A percentile compares a stretch with the other conserved stretches of the same genome.
Evolutionary conservation across 1,140 invertebrate species (phyloP).

Genomic region (Sycobia sp.): DNA sequence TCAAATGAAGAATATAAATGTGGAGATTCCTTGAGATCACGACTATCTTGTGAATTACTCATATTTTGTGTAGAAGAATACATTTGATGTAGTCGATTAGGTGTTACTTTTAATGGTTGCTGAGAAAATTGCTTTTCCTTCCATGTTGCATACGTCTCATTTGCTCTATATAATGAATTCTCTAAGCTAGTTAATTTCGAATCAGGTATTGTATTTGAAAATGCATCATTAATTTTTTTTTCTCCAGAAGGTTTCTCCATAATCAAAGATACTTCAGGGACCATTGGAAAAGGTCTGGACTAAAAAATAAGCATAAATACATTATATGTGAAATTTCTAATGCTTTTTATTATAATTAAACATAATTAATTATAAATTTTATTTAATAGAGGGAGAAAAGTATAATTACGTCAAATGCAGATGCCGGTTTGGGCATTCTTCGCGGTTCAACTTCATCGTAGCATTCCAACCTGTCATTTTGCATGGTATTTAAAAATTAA

Average conservation of each 20-base stretch:
- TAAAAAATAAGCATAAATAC: constrained; percentile 37
- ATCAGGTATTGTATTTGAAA: neutral
- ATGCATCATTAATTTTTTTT: neutral
- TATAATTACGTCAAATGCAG: constrained; percentile 41
- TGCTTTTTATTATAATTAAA: constrained; percentile 1
- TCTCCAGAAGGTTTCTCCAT: constrained; percentile 39
- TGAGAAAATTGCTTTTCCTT: constrained; percentile 41
- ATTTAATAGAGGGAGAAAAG: neutral
- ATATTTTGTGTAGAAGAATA: constrained; percentile 10
- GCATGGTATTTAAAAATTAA: constrained; percentile 11
- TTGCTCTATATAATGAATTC: neutral
- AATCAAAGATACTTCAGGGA: constrained; percentile 50
- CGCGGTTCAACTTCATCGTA: constrained; percentile 46
- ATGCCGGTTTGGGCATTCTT: constrained; percentile 40
- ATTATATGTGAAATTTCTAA: constrained; percentile 7
- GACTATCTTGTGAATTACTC: neutral
- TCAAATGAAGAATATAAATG: neutral
- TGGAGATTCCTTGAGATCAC: neutral
- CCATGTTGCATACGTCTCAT: constrained; percentile 47
- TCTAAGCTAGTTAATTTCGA: neutral
- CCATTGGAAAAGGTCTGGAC: constrained; percentile 40
- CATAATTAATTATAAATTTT: neutral
- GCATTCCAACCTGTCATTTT: constrained; percentile 13
- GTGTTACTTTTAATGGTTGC: constrained; percentile 2
- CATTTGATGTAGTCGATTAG: constrained; percentile 2